Evolutionary conservation across 2,888 invertebrate species (phyloP), one percentile per base, ranked within the genome.

Genomic region (Noctua comes): DNA sequence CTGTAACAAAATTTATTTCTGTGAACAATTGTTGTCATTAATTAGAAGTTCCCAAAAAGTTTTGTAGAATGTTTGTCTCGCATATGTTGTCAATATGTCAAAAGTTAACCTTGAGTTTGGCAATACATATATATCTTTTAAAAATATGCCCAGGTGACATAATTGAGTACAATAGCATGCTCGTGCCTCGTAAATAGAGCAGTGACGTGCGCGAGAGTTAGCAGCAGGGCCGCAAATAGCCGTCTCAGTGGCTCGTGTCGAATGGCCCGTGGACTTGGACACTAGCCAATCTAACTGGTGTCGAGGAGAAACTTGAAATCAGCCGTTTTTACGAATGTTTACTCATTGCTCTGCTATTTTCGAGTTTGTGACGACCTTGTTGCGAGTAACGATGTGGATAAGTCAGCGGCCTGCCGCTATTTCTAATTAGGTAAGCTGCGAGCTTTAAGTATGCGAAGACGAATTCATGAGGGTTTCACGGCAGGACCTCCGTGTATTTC

Each of bases 321-420:
- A 92, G 83, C 86, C 91, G 93, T 95, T 96, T 96, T 96, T 95
- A 96, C 95, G 91, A 95, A 96, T 95, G 93, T 95, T 93, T 94
- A 93, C 93, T 95, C 91, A 93, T 92, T 92, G 92, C 92, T 92
- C 90, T 88, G 94, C 94, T 96, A 96, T 96, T 97, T 96, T 95
- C 88, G 94, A 93, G 91, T 91, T 94, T 92, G 90, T 89, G 91
- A 84, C 94, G 96, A 96, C 96, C 96, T 97, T 97, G 96, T 92
- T 92, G 91, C 91, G 88, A 92, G 90, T 91, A 91, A 92, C 92
- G 86, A 90, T 87, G 91, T 86, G 90, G 90, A 91, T 90, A 93
- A 93, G 93, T 94, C 93, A 94, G 93, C 93, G 94, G 93, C 93
- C 94, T 94, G 92, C 93, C 92, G 89, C 92, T 92, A 94, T 92